Evolutionary conservation across 2,113 vertebrate genomes (phyloP).

Genomic region (Steatornis caripensis): DNA sequence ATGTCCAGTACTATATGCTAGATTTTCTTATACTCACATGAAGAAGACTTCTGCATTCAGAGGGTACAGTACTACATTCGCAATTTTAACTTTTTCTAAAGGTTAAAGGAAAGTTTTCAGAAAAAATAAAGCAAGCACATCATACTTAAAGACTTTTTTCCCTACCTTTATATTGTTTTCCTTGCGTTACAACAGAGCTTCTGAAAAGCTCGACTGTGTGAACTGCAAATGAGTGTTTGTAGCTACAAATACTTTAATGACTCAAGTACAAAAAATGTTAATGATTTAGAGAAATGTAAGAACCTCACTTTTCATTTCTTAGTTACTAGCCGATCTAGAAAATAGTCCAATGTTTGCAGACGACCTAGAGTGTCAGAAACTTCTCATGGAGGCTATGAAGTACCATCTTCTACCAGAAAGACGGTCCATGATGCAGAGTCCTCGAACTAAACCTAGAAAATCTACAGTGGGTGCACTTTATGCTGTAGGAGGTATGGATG

Average conservation of each 20-base stretch:
- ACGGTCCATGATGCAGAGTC: slow-evolving; percentile 92
- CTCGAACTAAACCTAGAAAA: slow-evolving; percentile 95
- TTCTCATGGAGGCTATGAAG: slow-evolving; percentile 98
- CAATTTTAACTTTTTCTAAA: neutral
- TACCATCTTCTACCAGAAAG: slow-evolving; percentile 95
- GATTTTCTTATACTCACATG: neutral
- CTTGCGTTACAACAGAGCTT: neutral
- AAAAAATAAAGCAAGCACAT: neutral
- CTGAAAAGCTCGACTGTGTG: neutral
- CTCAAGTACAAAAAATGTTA: neutral
- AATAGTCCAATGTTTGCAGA: slow-evolving; percentile 93
- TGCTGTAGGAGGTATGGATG: slow-evolving; percentile 95
- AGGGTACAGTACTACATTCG: neutral
- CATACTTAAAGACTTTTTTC: neutral
- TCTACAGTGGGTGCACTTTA: slow-evolving; percentile 95
- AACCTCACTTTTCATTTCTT: neutral
- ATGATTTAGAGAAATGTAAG: neutral
- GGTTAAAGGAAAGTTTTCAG: neutral
- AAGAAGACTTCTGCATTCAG: neutral
- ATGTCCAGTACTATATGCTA: neutral
- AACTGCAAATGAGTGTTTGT: neutral
- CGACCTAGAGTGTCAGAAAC: slow-evolving; percentile 93
- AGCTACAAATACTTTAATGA: neutral
- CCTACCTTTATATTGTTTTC: neutral
- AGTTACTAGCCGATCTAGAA: slow-evolving; percentile 95